Conservation (phyloP, 1,140 invertebrate genomes). For the Metaphire vulgaris region DNA sequence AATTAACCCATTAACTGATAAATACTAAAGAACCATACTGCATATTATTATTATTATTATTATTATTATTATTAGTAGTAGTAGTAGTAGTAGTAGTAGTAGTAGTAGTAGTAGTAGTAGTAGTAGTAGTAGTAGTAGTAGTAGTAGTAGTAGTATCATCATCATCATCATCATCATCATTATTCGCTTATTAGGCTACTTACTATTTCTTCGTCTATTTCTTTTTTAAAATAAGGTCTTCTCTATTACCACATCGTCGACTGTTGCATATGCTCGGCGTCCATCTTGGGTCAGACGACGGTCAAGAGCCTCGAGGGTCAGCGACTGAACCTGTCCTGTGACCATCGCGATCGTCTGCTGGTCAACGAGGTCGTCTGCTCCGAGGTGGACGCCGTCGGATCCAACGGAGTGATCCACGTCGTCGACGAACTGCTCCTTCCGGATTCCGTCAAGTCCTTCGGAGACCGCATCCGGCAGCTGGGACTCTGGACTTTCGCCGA, state of each 20-base stretch:
- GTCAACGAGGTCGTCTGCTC: conserved; percentile 54
- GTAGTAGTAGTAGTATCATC: conserved; percentile 2
- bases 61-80: background rate
- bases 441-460: conserved; percentile 11
- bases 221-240: no score
- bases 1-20: no score
- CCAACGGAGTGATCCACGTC: conserved; percentile 55
- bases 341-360: conserved; percentile 38
- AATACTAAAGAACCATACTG: no score
- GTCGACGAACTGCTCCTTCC: conserved; percentile 53
- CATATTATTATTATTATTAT: no score
- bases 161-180: no score
- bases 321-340: conserved; percentile 21
- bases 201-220: no score
- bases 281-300: conserved; percentile 34
- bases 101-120: conserved; percentile 2
- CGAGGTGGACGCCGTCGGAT: conserved; percentile 48
- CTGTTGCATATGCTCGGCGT: conserved; percentile 36
- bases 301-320: conserved; percentile 35
- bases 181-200: background rate
- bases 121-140: conserved; percentile 3
- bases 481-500: conserved; percentile 34
- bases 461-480: conserved; percentile 48
- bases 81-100: conserved; percentile 2
- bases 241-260: conserved; percentile 36